Evolutionary conservation across 2,797 vertebrate species (phyloP).

Genomic region (Serranus cabrilla): DNA sequence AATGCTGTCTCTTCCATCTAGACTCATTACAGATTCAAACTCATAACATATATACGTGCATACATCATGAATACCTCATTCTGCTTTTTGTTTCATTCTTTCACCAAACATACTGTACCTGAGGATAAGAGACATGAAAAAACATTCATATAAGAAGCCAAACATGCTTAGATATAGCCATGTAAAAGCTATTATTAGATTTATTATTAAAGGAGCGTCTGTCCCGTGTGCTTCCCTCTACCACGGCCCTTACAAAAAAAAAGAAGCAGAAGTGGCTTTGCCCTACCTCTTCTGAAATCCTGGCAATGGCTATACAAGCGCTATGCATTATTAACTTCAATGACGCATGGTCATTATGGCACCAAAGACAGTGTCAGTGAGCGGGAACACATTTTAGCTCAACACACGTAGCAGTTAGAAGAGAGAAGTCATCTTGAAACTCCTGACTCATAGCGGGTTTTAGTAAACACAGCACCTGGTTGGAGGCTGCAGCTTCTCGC

Average conservation of each 20-base stretch:
- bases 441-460: conserved; percentile 64
- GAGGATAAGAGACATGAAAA: conserved; percentile 8
- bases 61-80: neutral
- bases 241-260: neutral
- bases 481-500: conserved; percentile 45
- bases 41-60: neutral
- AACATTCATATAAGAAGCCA: neutral
- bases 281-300: conserved; percentile 6
- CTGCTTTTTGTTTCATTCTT: neutral
- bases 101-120: conserved; percentile 2
- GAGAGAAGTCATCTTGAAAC: conserved; percentile 57
- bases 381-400: conserved; percentile 57
- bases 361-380: conserved; percentile 13
- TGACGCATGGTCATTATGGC: conserved; percentile 43
- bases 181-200: conserved; percentile 24
- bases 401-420: conserved; percentile 53
- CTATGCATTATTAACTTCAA: conserved; percentile 16
- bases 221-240: neutral
- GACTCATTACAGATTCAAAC: neutral
- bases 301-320: neutral
- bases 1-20: neutral
- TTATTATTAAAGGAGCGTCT: conserved; percentile 6
- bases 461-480: conserved; percentile 67
- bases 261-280: neutral
- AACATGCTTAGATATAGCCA: neutral